phyloP scores from a whole-genome alignment of 1,140 invertebrate genomes.

The Eumaeus atala region DNA sequence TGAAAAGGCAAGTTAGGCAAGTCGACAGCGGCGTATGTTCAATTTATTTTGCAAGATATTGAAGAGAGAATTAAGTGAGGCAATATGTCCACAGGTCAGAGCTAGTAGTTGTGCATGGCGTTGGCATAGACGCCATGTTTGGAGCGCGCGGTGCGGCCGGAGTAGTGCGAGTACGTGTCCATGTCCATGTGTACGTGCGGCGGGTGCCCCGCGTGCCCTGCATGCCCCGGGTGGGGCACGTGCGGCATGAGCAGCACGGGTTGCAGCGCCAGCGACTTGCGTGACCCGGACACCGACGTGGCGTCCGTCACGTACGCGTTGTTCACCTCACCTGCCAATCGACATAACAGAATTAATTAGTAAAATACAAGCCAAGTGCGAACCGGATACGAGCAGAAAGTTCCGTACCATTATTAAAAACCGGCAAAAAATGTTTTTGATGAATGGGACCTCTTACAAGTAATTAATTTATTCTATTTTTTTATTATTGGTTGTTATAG shows the following conservation, averaged over 20 bases:
- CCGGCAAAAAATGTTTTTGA: no score
- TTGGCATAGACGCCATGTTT: constrained; percentile 72
- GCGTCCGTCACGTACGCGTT: constrained; percentile 87
- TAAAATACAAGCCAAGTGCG: background rate
- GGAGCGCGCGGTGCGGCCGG: constrained; percentile 76
- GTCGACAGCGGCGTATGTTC: background rate
- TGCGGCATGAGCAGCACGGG: constrained; percentile 85
- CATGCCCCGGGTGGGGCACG: background rate
- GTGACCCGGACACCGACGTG: constrained; percentile 85
- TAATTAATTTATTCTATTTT: no score
- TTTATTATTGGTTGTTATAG: no score
- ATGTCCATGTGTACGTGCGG: constrained; percentile 69
- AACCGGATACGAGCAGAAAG: no score
- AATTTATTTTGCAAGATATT: background rate
- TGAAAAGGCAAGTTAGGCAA: no score
- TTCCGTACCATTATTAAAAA: no score
- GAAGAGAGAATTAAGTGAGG: background rate
- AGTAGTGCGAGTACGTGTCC: constrained; percentile 85
- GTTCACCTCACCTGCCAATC: constrained; percentile 86
- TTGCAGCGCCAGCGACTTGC: constrained; percentile 89
- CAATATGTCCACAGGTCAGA: constrained; percentile 46
- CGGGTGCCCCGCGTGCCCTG: constrained; percentile 43
- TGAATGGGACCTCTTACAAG: no score
- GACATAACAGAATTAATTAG: background rate
- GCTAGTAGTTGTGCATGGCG: constrained; percentile 78